Base-by-base conservation (phyloP, 2,888 invertebrate species). In the Silvanus unidentatus region DNA sequence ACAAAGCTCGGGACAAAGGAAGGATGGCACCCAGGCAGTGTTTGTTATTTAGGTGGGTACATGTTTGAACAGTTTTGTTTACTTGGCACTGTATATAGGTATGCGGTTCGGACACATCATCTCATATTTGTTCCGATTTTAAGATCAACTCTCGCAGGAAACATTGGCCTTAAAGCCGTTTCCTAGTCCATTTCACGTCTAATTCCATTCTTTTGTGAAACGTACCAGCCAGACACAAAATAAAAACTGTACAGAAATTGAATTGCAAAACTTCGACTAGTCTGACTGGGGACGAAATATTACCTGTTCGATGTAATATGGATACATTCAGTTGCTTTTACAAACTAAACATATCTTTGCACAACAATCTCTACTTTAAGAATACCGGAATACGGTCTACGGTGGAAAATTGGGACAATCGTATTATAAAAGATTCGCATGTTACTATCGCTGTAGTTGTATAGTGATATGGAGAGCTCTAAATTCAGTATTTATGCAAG, bases 61-160 rank as follows among this genome's bases (percentile, higher is more conserved):
- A 29, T 52, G 49, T 49, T 51, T 46, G 52, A 36, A 46, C 40
- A 49, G 47, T 48, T 22, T 22, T 52, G 50, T 49, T 52, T 50
- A 44, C 50, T 40, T 54, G 50, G 52, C 48, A 46, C 38, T 45
- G 13, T 45, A 43, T 46, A 44, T 32, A 36, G 36, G 43, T 22
- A 22, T 22, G 50, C 49, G 36, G 34, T 30, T 42, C 47, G 55
- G 52, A 49, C 55, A n/a, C n/a, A 55, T 49, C 53, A 48, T 50
- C 48, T 50, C 40, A 50, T 51, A 55, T 54, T 52, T 48, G 48
- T 52, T 47, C 49, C 46, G 50, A 53, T 52, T 52, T 43, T 46
- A 45, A 48, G 45, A 52, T 48, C 51, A 45, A 48, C 51, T 49
- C 53, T 46, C 46, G n/a, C n/a, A 43, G 46, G 49, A 46, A 43